Evolutionary conservation across 30 jellyfish, hydroid and myxozoan genomes (phyloP), one percentile per base, ranked within the genome.

Genomic region (Aurelia aurita complex sp. Pacific): DNA sequence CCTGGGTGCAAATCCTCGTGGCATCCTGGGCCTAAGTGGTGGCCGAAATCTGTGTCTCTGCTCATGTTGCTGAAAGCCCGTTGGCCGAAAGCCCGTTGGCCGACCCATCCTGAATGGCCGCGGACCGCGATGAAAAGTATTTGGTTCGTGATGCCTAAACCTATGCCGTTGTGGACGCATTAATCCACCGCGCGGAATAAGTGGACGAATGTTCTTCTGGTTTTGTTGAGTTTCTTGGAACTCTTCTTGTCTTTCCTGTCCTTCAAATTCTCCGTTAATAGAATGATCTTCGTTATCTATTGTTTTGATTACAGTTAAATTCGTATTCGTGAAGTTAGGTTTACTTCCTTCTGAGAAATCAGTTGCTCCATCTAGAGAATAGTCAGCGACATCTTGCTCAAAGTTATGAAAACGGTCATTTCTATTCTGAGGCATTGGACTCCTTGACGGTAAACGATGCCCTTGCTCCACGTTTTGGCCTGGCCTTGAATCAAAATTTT

Each of bases 21-120:
- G 96, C 50, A 78, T 38, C 43, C 96, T 68, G 18, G 87, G 90
- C 74, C 86, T 68, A 52, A 64, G 63, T 23, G 95, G 95, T 46
- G 96, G 96, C 10, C 96, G 85, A 60, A 83, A 72, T 35, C 92
- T 61, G 52, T 74, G 86, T 64, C 92, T 72, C n/a, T 77, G 89
- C 14, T 46, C 42, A 14, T 60, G 81, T 53, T 77, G 89, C 14
- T 4, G 80, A 43, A 57, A 79, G 2, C 92, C 86, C 7, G 79
- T 17, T 5, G 85, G 73, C 54, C 85, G 85, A 53, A 57, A 79
- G 2, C 92, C 86, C 7, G 79, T 17, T 5, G 85, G 73, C 54
- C 85, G 85, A 53, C 16, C 46, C 85, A 63, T 61, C 36, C 80
- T 61, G 10, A 19, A 57, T 32, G 85, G 85, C 11, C 85, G 84